Percentiles rank a stretch among this genome's conserved stretches.
Conservation (phyloP, 2,888 invertebrate species). For the Drosophila antonietae region DNA sequence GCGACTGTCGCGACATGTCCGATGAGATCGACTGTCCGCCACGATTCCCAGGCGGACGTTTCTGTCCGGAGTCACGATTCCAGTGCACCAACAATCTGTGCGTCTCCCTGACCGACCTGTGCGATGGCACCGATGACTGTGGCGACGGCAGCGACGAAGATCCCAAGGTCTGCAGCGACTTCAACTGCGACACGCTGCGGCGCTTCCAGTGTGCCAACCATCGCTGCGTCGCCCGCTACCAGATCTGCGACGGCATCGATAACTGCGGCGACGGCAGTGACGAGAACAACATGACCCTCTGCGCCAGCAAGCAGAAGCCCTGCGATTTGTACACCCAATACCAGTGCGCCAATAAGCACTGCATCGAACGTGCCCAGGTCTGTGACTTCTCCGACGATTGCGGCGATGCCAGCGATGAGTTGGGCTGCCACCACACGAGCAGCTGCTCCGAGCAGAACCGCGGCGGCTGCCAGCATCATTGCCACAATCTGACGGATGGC, state of each 20-base stretch:
- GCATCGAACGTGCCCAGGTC: conserved; percentile 91
- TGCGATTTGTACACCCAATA: conserved; percentile 92
- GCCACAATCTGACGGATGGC: conserved; percentile 92
- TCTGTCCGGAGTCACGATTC: conserved; percentile 95
- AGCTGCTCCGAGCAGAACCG: conserved; percentile 86
- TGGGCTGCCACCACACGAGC: conserved; percentile 92
- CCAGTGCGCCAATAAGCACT: conserved; percentile 94
- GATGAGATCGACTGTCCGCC: conserved; percentile 96
- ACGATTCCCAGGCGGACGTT: conserved; percentile 93
- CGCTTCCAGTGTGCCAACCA: conserved; percentile 96
- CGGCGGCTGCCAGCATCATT: conserved; percentile 97
- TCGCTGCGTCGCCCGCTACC: conserved; percentile 93
- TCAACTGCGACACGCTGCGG: conserved; percentile 92
- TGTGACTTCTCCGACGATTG: conserved; percentile 97
- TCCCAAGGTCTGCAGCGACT: conserved; percentile 91
- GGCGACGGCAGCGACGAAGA: conserved; percentile 96
- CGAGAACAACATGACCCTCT: conserved; percentile 97
- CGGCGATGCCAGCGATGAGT: conserved; percentile 94
- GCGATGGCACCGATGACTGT: conserved; percentile 97
- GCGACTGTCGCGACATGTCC: conserved; percentile 95
- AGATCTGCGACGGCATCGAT: conserved; percentile 95
- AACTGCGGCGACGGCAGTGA: conserved; percentile 98
- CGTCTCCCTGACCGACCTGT: conserved; percentile 94
- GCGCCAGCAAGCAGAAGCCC: conserved; percentile 90
- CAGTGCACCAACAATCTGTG: conserved; percentile 97